Evolutionary conservation across 2,797 vertebrate genomes (phyloP), one percentile per base, ranked within the genome.

Genomic region (Emydoidea blandingii): DNA sequence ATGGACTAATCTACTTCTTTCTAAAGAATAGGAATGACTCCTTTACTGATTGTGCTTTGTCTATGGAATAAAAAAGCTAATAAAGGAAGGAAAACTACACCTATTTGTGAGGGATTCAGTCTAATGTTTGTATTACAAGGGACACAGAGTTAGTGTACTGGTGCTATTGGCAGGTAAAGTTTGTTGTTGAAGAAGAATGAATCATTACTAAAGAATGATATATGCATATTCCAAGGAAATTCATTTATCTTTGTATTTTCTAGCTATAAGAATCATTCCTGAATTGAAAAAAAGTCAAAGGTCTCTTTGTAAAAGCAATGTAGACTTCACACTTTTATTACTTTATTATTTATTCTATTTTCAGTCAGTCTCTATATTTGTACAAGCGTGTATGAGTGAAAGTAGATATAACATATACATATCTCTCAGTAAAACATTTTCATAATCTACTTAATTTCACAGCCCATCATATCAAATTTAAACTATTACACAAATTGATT

Each of bases 1-100:
- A 98, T 95, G 86, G 96, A 97, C 98, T 98, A 98, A 98, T 98
- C 98, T 98, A 97, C 97, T 98, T 97, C 97, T 98, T 98, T 98
- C 96, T 97, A 96, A 98, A 97, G 97, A 98, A 98, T 96, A 97
- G 96, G 95, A 97, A 89, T 92, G 97, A 98, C 97, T 94, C 96
- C 95, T 98, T 86, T 95, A 97, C 97, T 16, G 85, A 50, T 96
- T 97, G 93, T 10, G 19, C 82, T 97, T 89, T 94, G 82, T 96
- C 95, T 96, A 84, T 96, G 92, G 96, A 93, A 96, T 94, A 91
- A 96, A 95, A 94, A 92, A 98, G 97, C 97, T 98, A 98, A 98
- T 98, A 98, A 98, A 98, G 87, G 85, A 25, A 97, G 92, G 96
- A 95, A 93, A 94, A 96, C 94, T 98, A 95, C 96, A 97, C 97